Base-by-base conservation (phyloP, 1,140 invertebrate genomes). In the Ganaspis sp. region DNA sequence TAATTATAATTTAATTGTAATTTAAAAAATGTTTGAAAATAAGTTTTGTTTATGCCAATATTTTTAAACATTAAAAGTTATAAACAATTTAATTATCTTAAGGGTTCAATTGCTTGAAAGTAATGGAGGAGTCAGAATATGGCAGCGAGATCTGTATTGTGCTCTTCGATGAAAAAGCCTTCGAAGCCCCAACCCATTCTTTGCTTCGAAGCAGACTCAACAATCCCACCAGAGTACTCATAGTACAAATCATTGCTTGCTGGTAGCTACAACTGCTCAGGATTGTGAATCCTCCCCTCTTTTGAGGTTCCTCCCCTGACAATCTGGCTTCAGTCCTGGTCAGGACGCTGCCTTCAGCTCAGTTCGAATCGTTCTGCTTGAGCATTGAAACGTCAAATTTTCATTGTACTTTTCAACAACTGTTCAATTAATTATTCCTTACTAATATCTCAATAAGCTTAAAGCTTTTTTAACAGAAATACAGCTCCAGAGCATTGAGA, bases 341-440 rank as follows among this genome's bases (percentile, higher is more conserved):
- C 86, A 90, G 88, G 88, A 90, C 84, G 86, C 84, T 79, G 86
- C 84, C 80, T 80, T 69, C 19, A n/a, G 78, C 86, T 91, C 89
- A 91, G 89, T 90, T 84, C 83, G 84, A 85, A 84, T 85, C 84
- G 87, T 85, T 86, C 81, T 49, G 80, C 84, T 81, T 84, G 84
- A 84, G 83, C 84, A 84, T 84, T 85, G 83, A 69, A 82, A 49
- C 74, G 54, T 76, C 75, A 72, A 45, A 83, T 80, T 80, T 78
- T 73, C 70, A 38, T 76, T 45, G 72, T 78, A 76, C 74, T 42
- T 37, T 12, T 58, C 38, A 54, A 49, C n/a, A 12, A 72, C 17
- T 72, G 69, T 58, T 70, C 54, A 42, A 76, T 74, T 73, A 45
- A 73, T 53, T 73, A 17, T 34, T 42, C 34, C n/a, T 73, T 19